A percentile compares a stretch with the other conserved stretches of the same genome.
Evolutionary conservation across 2,888 invertebrate genomes (phyloP).

Genomic region (Blera fallax): DNA sequence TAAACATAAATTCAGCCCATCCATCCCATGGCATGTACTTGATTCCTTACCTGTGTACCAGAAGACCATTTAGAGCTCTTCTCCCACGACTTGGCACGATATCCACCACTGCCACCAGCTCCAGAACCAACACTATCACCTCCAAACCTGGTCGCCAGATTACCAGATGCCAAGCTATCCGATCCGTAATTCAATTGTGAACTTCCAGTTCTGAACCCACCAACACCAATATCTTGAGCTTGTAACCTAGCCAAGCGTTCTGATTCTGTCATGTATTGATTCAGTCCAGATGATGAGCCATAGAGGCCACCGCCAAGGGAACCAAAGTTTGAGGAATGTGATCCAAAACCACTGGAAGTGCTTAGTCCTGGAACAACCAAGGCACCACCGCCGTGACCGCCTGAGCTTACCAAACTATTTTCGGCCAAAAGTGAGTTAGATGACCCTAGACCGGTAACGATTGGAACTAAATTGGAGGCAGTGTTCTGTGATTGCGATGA

Average conservation of each 20-base stretch:
- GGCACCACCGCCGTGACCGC: conserved; percentile 13
- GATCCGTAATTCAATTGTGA: conserved; percentile 73
- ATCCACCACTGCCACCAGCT: conserved; percentile 72
- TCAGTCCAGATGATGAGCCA: conserved; percentile 74
- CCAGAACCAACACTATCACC: conserved; percentile 55
- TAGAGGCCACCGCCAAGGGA: conserved; percentile 25
- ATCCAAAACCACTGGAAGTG: conserved; percentile 51
- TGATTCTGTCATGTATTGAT: conserved; percentile 78
- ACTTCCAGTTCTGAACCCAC: conserved; percentile 75
- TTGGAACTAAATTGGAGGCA: conserved; percentile 55
- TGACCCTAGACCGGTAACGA: conserved; percentile 63
- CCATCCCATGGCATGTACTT: background rate
- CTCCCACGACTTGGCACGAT: conserved; percentile 81
- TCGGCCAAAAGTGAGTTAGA: conserved; percentile 50
- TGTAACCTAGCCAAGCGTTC: conserved; percentile 79
- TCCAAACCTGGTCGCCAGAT: conserved; percentile 37
- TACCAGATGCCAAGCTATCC: background rate
- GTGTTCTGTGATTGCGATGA: conserved; percentile 44
- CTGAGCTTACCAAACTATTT: conserved; percentile 20
- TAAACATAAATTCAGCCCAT: background rate
- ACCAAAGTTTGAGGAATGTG: conserved; percentile 10
- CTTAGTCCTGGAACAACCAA: conserved; percentile 5
- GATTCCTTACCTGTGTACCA: conserved; percentile 78
- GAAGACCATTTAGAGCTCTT: conserved; percentile 82
- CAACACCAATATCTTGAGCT: conserved; percentile 75